Evolutionary conservation across 1,140 invertebrate genomes (phyloP), one percentile per base, ranked within the genome.

Genomic region (Caenorhabditis remanei): DNA sequence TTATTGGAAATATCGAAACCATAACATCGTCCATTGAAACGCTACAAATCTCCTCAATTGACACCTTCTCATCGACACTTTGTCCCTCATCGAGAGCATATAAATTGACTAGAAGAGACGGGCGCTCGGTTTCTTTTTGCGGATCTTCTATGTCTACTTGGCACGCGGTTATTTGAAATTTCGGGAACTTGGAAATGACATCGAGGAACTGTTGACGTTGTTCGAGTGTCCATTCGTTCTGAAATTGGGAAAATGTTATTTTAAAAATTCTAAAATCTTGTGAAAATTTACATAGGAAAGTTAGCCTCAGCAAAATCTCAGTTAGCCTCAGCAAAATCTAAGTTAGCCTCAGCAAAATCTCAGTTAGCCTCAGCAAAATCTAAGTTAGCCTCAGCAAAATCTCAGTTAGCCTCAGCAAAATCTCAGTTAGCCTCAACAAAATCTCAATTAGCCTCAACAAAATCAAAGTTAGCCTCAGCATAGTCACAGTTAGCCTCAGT

Each of bases 81-180:
- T 50, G n/a, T 11, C 19, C 41, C 6, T 43, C 41, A n/a, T 71
- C 21, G 6, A 79, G 4, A 11, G 46, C 71, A 50, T 79, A 79
- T 13, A 79, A n/a, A 11, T 79, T 79, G 19, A 79, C 71, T 13
- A 79, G 46, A 50, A 79, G 43, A n/a, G 71, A 79, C 71, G 71
- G 71, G 71, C 71, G 71, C 9, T 79, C 71, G 4, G n/a, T 53
- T 53, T 53, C 50, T 2, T 53, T 16, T 53, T 53, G 14, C 9
- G 16, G 8, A n/a, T 43, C n/a, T 16, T 46, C 21, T 1, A 79
- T 13, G 24, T 79, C 71, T 1, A 79, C 71, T 53, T 79, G 71
- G n/a, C 14, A 50, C 0, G 71, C 19, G 40, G 71, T 79, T 8
- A 79, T 79, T 50, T 79, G 46, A 24, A 79, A 79, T 79, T 79